Conservation (phyloP, 2,888 invertebrate genomes). For the Cyclophora albipunctata region DNA sequence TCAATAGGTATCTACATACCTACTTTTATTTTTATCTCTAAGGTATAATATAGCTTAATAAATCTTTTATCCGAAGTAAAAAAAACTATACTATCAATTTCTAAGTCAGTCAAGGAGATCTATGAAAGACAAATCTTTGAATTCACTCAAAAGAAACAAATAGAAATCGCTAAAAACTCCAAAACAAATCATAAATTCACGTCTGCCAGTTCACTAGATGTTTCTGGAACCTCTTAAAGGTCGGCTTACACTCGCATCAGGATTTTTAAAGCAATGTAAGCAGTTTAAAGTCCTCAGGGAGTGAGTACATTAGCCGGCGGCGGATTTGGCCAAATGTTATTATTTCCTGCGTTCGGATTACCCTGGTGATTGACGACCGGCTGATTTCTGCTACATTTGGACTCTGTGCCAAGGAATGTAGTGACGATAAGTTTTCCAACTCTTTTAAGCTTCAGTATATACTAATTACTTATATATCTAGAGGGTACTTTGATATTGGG, state of each 20-base stretch:
- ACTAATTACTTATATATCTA: no score
- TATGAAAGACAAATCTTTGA: not conserved
- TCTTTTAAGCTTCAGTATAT: no score
- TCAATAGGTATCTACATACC: no score
- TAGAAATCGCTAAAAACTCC: not conserved
- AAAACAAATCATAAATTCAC: conserved; percentile 12
- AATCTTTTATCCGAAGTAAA: not conserved
- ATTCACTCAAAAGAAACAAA: not conserved
- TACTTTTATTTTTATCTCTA: no score
- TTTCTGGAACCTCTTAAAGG: conserved; percentile 28
- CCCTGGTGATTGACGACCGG: conserved; percentile 17
- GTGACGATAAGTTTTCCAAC: no score
- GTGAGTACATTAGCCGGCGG: conserved; percentile 50
- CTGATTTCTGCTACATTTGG: not conserved
- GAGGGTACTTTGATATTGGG: no score
- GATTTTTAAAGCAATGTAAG: conserved; percentile 55
- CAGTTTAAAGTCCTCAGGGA: conserved; percentile 60
- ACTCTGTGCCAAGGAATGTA: no score
- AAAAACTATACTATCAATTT: not conserved
- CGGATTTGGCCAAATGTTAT: conserved; percentile 55
- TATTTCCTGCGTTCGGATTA: conserved; percentile 40
- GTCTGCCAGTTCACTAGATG: conserved; percentile 16
- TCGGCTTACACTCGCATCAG: conserved; percentile 30
- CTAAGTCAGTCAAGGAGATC: not conserved
- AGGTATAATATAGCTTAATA: not conserved